These are phyloP conservation scores for Capromys pilorides DNA, from an alignment of 2,797 vertebrate species.

Conservation along the genomic window DNA sequence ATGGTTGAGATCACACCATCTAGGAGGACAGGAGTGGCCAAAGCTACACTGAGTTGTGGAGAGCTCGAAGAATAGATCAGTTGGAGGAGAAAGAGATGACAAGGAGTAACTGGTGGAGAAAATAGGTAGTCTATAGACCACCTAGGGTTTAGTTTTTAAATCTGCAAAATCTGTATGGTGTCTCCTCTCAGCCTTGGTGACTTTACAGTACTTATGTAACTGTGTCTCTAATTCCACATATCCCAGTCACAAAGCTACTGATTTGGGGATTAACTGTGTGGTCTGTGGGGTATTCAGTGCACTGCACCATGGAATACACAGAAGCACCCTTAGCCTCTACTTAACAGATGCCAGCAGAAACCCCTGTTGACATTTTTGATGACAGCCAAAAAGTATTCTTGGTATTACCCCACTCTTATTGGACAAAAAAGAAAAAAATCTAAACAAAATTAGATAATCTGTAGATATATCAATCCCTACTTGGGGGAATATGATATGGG, in stretches of 20 bases:
- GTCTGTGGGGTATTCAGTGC: fast-evolving
- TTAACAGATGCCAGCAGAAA: not conserved
- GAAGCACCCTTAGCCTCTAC: not conserved
- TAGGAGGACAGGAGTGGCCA: not conserved
- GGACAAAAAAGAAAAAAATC: not conserved
- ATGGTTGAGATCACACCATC: not conserved
- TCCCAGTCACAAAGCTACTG: not conserved
- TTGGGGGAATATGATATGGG: not conserved
- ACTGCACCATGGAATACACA: not conserved
- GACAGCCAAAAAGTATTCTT: not conserved
- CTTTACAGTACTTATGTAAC: not conserved
- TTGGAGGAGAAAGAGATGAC: not conserved
- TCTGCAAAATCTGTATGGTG: not conserved
- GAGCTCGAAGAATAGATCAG: not conserved
- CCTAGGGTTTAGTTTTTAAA: not conserved
- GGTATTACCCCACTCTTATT: not conserved
- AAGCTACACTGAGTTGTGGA: not conserved
- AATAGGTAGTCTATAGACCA: not conserved
- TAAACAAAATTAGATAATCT: not conserved
- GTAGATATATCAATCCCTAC: not conserved
- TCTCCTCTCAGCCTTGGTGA: not conserved
- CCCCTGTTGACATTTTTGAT: not conserved
- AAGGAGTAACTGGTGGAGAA: not conserved
- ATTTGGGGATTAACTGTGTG: not conserved
- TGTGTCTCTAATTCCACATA: not conserved